Conservation (phyloP, 2,113 vertebrate genomes). For the Laterallus jamaicensis region DNA sequence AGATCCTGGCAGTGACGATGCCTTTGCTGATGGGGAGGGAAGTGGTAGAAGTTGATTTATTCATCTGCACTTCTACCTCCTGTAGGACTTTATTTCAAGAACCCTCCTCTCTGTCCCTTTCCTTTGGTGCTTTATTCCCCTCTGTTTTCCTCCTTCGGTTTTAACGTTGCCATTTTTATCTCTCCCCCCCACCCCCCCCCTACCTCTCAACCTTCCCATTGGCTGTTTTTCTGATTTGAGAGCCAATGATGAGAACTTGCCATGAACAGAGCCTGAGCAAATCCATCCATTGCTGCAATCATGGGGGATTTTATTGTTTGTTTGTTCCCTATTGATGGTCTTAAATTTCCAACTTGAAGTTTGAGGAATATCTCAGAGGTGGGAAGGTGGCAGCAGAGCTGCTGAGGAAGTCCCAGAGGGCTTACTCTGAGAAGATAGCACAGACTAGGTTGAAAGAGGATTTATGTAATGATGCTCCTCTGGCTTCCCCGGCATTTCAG, state of each 20-base stretch:
- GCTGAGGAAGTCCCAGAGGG: neutral
- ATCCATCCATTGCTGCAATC: neutral
- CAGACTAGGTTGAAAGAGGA: neutral
- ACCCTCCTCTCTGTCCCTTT: neutral
- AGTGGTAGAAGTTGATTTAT: neutral
- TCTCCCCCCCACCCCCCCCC: too few species aligned
- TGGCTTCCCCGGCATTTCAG: neutral
- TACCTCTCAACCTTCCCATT: neutral
- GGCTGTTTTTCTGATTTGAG: neutral
- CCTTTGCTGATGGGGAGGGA: neutral
- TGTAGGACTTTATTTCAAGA: neutral
- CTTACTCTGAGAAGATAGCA: neutral
- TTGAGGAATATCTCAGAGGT: neutral
- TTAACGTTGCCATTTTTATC: neutral
- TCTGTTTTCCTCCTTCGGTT: neutral
- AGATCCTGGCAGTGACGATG: neutral
- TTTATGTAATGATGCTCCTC: neutral
- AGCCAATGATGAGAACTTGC: neutral
- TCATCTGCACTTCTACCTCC: neutral
- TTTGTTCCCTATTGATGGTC: neutral
- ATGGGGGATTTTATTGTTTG: neutral
- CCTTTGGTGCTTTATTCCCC: neutral
- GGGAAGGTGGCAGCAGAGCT: neutral
- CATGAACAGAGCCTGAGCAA: neutral
- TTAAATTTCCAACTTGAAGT: neutral